These are phyloP conservation scores for Pseudococcus jackbeardsleyi DNA, from an alignment of 2,888 invertebrate species.

Conservation along the genomic window DNA sequence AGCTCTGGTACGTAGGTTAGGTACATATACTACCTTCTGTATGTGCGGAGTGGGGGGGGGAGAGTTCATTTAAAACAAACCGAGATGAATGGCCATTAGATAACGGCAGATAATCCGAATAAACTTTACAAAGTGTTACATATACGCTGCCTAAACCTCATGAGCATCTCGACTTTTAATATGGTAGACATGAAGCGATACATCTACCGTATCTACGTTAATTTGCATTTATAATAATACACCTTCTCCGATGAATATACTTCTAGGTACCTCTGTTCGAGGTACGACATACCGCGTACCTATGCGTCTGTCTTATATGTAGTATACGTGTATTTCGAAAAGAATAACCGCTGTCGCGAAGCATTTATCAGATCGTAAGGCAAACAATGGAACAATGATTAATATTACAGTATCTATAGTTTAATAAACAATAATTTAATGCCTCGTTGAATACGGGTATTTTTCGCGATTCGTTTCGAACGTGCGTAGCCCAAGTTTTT, in stretches of 20 bases:
- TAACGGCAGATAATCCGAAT: slow-evolving; percentile 25
- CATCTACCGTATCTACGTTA: slow-evolving; percentile 53
- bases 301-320: not conserved
- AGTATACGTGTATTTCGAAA: not conserved
- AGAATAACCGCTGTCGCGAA: slow-evolving; percentile 42
- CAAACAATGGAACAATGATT: slow-evolving; percentile 45
- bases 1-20: too few species aligned
- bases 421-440: not conserved
- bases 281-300: slow-evolving; percentile 1
- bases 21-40: not conserved
- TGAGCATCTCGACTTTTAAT: slow-evolving; percentile 26
- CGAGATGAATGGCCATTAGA: slow-evolving; percentile 6
- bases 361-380: slow-evolving; percentile 32
- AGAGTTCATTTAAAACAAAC: slow-evolving; percentile 32
- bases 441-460: not conserved
- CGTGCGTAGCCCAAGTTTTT: not conserved
- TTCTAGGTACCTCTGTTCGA: not conserved
- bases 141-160: slow-evolving; percentile 19
- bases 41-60: too few species aligned
- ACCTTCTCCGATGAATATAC: not conserved
- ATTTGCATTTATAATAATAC: slow-evolving; percentile 55
- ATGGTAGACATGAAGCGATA: not conserved
- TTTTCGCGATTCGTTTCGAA: not conserved
- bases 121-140: slow-evolving; percentile 16
- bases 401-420: not conserved